These are phyloP conservation scores for Ophioninae sp. DNA, from an alignment of 2,888 invertebrate species.

Conservation along the genomic window DNA sequence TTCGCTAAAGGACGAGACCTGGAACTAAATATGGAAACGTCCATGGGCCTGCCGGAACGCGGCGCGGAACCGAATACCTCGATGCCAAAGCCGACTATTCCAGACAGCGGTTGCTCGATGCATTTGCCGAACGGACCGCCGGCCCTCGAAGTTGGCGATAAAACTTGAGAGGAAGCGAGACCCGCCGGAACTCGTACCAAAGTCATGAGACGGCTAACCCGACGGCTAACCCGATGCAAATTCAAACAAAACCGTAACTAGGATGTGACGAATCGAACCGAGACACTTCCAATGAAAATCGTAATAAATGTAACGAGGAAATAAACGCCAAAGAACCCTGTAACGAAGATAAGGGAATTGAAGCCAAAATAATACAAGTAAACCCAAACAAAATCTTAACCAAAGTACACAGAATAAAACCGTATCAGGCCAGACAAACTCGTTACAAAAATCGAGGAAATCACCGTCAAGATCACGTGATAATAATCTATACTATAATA, in stretches of 20 bases:
- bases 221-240: neutral
- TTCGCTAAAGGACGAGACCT: neutral
- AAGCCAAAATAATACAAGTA: neutral
- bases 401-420: too few species aligned
- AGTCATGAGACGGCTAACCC: neutral
- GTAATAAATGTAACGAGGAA: neutral
- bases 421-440: neutral
- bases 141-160: slow-evolving; percentile 41
- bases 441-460: neutral
- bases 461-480: too few species aligned
- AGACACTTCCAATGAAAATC: neutral
- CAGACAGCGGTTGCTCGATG: slow-evolving; percentile 76
- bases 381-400: neutral
- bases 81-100: slow-evolving; percentile 60
- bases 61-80: neutral
- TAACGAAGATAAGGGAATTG: neutral
- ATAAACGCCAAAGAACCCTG: neutral
- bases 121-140: slow-evolving; percentile 81
- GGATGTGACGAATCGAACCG: neutral
- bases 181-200: neutral
- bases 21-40: neutral
- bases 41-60: neutral
- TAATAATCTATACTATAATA: neutral
- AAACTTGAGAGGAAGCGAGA: neutral
- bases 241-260: neutral